Conservation (phyloP, 1,140 invertebrate genomes). For the Nasonia vitripennis region DNA sequence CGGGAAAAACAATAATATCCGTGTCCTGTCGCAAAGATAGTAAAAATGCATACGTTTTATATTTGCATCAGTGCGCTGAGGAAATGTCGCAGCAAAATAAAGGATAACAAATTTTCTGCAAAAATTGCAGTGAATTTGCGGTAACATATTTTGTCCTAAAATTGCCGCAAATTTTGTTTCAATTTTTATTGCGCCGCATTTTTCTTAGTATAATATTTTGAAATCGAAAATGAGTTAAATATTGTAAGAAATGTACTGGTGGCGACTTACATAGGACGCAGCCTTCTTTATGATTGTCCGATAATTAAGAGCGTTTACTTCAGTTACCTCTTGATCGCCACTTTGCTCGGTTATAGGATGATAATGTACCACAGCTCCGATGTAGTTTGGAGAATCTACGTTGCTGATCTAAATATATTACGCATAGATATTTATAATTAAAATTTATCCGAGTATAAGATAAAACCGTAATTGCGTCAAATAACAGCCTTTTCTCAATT, state of each 20-base stretch:
- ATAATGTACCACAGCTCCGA: constrained; percentile 58
- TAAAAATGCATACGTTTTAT: too few relatives aligned
- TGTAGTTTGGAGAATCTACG: constrained; percentile 46
- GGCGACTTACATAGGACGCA: constrained; percentile 51
- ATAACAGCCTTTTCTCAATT: too few relatives aligned
- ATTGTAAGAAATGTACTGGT: neutral
- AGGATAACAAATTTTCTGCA: too few relatives aligned
- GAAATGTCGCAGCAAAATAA: too few relatives aligned
- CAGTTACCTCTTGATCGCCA: constrained; percentile 45
- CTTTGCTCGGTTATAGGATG: constrained; percentile 47
- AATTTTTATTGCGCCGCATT: neutral
- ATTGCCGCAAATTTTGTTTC: neutral
- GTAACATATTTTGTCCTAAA: too few relatives aligned
- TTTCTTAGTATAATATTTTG: neutral
- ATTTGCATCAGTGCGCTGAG: too few relatives aligned
- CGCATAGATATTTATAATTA: too few relatives aligned
- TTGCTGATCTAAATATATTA: too few relatives aligned
- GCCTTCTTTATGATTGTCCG: constrained; percentile 55
- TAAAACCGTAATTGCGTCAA: too few relatives aligned
- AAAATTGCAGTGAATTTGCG: too few relatives aligned
- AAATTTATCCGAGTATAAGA: too few relatives aligned
- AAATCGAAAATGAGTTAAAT: too few relatives aligned
- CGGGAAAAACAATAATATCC: constrained; percentile 91
- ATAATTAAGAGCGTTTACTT: constrained; percentile 56
- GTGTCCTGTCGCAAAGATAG: constrained; percentile 73